Base-by-base conservation (phyloP, 2,113 vertebrate species). In the Ploceus nigricollis region DNA sequence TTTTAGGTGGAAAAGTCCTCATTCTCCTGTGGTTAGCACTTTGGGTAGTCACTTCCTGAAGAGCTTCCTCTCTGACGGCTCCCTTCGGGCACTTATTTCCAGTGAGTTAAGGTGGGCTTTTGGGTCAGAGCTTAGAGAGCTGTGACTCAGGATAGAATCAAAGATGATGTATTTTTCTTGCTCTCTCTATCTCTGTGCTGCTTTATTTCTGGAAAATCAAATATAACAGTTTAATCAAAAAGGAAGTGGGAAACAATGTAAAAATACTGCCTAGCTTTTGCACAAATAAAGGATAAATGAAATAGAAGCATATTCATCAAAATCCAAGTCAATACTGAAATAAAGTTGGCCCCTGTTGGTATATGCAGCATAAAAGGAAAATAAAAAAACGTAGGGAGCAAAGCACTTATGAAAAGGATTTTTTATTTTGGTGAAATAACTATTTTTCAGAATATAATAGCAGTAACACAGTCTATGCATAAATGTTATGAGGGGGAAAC, bases 201-300 rank as follows among this genome's bases (percentile, higher is more conserved):
- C 75, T 97, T 97, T 97, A 97, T 98, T 97, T 96, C 95, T 97
- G 68, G 77, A 96, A 97, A 98, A 97, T 97, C 95, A 98, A 98
- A 98, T 97, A 87, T 89, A 97, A 95, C 87, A 94, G 95, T 97
- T 98, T 98, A 97, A 98, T 98, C 97, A 98, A 97, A 97, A 98
- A 93, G 71, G 94, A 96, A 97, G 91, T 95, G 63, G 66, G 60
- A 92, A 97, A 98, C 96, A 95, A 96, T 97, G 95, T 97, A 96
- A 97, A 96, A 96, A 95, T 92, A 95, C 95, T 95, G 83, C 89
- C 93, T 97, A 95, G 96, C 81, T 97, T 97, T 96, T 97, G 71
- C 77, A 94, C 97, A 97, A 97, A 97, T 97, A 97, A 97, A 97
- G 82, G 83, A 96, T 95, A 96, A 97, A 97, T 96, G 95, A 96